Evolutionary conservation across 1,140 invertebrate genomes (phyloP).

Genomic region (Ostrea denselamellosa): DNA sequence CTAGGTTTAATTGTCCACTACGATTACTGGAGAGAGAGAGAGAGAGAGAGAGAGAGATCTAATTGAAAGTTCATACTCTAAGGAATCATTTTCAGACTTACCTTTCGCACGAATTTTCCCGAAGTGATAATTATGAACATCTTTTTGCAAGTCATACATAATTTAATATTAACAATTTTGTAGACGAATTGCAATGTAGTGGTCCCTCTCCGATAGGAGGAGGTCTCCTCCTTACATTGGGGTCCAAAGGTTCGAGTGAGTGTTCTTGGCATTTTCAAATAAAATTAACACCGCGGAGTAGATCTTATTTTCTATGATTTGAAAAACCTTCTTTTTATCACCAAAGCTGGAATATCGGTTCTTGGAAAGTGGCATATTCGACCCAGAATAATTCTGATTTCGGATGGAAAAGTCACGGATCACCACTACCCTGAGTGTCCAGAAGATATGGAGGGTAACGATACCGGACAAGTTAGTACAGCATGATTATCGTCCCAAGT

Average conservation of each 20-base stretch:
- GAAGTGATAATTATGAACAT: no score
- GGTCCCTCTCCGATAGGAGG: background rate
- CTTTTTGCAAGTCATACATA: no score
- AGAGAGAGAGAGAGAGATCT: no score
- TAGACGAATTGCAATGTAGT: background rate
- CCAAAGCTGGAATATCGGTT: background rate
- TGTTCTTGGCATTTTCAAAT: background rate
- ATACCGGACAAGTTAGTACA: background rate
- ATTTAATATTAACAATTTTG: background rate
- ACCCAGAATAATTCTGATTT: conserved; percentile 2
- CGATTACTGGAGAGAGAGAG: no score
- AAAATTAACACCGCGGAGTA: no score
- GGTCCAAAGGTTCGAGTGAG: background rate
- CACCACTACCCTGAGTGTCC: background rate
- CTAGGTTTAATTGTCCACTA: no score
- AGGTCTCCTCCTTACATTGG: background rate
- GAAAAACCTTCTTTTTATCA: background rate
- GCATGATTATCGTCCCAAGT: background rate
- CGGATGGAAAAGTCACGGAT: conserved; percentile 6
- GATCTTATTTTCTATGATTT: no score
- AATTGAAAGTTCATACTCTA: no score
- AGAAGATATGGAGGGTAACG: background rate
- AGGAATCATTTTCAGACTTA: no score
- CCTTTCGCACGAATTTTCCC: no score
- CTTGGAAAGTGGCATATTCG: background rate